These are phyloP conservation scores for Argyra leucocephala DNA, from an alignment of 2,888 invertebrate species.

Conservation along the genomic window DNA sequence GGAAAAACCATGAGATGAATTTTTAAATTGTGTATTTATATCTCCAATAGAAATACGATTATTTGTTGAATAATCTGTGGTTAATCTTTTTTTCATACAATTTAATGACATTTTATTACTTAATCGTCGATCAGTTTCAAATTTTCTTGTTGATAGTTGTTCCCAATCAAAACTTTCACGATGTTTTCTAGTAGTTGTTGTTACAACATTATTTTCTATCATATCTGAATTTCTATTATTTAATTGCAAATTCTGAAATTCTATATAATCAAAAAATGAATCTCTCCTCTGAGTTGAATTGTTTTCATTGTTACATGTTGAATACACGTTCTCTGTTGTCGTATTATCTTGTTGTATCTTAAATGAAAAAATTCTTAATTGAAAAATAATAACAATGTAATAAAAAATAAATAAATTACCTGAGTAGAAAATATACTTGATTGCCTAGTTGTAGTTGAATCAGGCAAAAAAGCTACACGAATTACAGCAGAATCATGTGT, in stretches of 20 bases:
- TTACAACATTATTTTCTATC: slow-evolving; percentile 22
- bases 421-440: not conserved
- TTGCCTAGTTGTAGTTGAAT: slow-evolving; percentile 27
- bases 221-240: not conserved
- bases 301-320: slow-evolving; percentile 9
- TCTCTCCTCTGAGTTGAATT: slow-evolving; percentile 34
- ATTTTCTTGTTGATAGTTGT: slow-evolving; percentile 27
- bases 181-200: slow-evolving; percentile 32
- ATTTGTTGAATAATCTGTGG: not conserved
- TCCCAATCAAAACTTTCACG: slow-evolving; percentile 41
- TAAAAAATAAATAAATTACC: not conserved
- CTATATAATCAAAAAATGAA: slow-evolving; percentile 40
- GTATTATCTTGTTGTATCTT: not conserved
- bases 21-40: too few relatives aligned
- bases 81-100: not conserved
- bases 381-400: too few relatives aligned
- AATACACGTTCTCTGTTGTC: slow-evolving; percentile 17
- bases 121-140: slow-evolving; percentile 12
- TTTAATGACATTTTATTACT: not conserved
- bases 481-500: slow-evolving; percentile 35
- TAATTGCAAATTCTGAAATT: slow-evolving; percentile 28
- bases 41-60: not conserved
- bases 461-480: slow-evolving; percentile 36
- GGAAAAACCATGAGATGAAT: not conserved
- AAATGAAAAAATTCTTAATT: too few relatives aligned